Evolutionary conservation across 2,888 invertebrate genomes (phyloP).

Genomic region (Keiferia lycopersicella): DNA sequence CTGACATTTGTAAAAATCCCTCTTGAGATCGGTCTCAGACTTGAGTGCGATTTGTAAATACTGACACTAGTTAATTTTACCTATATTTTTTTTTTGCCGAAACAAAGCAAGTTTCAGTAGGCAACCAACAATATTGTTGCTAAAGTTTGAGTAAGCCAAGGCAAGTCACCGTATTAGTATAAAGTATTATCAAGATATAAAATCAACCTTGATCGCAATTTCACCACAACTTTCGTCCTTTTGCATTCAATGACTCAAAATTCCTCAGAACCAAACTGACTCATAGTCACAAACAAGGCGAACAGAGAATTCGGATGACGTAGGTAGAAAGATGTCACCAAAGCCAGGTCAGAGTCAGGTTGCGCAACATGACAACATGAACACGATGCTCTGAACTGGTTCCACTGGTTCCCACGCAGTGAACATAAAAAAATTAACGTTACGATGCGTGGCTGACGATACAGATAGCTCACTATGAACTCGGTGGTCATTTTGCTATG

Average conservation of each 20-base stretch:
- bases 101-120: no score
- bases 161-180: no score
- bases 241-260: not conserved
- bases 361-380: slow-evolving; percentile 12
- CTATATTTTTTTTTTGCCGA: no score
- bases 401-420: slow-evolving; percentile 23
- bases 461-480: not conserved
- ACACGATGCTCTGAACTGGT: slow-evolving; percentile 23
- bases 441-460: not conserved
- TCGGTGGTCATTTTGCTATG: no score
- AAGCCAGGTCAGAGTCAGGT: slow-evolving; percentile 20
- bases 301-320: not conserved
- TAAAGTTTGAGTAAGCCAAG: no score
- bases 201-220: no score
- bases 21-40: no score
- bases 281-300: not conserved
- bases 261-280: not conserved
- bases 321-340: slow-evolving; percentile 11
- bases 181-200: no score
- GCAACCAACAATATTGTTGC: no score
- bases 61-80: no score
- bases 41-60: no score
- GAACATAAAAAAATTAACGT: not conserved
- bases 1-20: no score
- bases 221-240: not conserved